Base-by-base conservation (phyloP, 2,888 invertebrate species). In the Drosophila ustulata region DNA sequence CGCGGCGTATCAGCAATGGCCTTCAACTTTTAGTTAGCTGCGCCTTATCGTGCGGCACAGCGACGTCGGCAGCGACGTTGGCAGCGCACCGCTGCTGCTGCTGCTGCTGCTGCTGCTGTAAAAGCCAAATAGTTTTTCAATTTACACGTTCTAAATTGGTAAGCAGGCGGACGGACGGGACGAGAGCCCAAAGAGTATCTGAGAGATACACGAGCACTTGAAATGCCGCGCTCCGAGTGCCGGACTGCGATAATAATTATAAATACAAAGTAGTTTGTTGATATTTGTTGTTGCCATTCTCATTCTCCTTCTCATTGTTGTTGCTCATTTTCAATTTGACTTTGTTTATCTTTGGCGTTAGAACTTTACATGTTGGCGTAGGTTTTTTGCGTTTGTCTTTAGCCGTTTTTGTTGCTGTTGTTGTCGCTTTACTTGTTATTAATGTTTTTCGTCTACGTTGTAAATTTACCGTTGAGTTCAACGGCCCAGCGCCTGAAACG, bases 321-420 rank as follows among this genome's bases (percentile, higher is more conserved):
- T 55, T 77, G 78, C 74, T 88, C 61, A 65, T 88, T 86, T 84
- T 82, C 66, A 67, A 72, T 72, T 64, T 72, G 67, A 66, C 64
- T 66, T 78, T 82, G 80, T 87, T 88, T 87, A 88, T 89, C 86
- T 90, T 90, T 90, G 62, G 75, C 85, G 50, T 84, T 90, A 87
- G 88, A 85, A 90, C 86, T 88, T 87, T 90, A 90, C 87, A 87
- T 88, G 85, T 89, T 90, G 86, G 89, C 88, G 90, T 90, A 89
- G 87, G 89, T 80, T 80, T 71, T 25, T 59, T 64, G 47, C 59
- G 75, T 52, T 28, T 47, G 68, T 37, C 47, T 64, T 32, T 55
- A 34, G 56, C 18, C 26, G 37, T 25, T 46, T 30, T 8, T 50
- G 37, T 30, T 46, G 49, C 11, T 41, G 51, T 57, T 58, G 47